A percentile compares a stretch with the other conserved stretches of the same genome.
These are phyloP conservation scores for Drosophila azteca DNA, from an alignment of 1,140 invertebrate species.

Conservation along the genomic window DNA sequence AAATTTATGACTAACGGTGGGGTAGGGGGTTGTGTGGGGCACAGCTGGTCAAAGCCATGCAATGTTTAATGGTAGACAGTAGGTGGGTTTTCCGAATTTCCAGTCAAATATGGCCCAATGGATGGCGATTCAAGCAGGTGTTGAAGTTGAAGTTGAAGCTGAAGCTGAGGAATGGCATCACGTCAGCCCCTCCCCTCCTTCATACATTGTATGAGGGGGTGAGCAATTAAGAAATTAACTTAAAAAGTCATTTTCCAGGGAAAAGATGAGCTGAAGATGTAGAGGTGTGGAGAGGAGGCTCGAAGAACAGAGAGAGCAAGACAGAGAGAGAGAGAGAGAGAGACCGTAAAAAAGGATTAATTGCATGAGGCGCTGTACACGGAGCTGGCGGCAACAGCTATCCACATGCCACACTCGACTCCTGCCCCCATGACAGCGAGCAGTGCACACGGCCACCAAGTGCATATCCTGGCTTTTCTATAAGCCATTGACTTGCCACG, in stretches of 20 bases:
- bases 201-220: conserved; percentile 18
- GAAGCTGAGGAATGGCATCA: neutral
- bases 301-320: neutral
- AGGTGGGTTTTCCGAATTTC: too few species aligned
- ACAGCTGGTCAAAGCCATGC: conserved; percentile 10
- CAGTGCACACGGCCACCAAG: conserved; percentile 41
- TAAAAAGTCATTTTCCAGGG: conserved; percentile 77
- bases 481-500: conserved; percentile 79
- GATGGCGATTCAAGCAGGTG: neutral
- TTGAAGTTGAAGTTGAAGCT: conserved; percentile 5
- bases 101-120: conserved; percentile 1
- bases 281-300: conserved; percentile 9
- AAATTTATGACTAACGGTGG: neutral
- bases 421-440: conserved; percentile 19
- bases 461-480: conserved; percentile 65
- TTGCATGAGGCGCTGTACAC: conserved; percentile 58
- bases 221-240: conserved; percentile 74
- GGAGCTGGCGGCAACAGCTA: conserved; percentile 27
- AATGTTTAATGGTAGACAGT: too few species aligned
- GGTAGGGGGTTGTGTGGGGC: too few species aligned
- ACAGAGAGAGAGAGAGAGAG: neutral
- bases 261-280: conserved; percentile 40
- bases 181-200: too few species aligned
- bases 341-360: conserved; percentile 73
- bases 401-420: conserved; percentile 3